Evolutionary conservation across 35 echinoderm and acorn worm species (phyloP), one percentile per base, ranked within the genome.

Genomic region (Apostichopus californicus): DNA sequence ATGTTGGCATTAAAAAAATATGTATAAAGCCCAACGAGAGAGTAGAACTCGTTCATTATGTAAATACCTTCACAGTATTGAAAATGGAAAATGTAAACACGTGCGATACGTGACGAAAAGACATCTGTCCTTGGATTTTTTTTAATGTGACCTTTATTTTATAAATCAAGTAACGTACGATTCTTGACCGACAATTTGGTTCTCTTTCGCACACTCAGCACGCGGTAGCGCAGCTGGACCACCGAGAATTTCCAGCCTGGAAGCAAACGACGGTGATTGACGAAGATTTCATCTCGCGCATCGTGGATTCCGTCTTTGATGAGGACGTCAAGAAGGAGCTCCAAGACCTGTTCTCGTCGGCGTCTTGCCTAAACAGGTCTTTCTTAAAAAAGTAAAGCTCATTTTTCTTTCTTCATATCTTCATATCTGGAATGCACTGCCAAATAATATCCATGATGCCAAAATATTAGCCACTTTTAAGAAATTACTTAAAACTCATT

Each of bases 321-420:
- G 92, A 77, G 13, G 88, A 92, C 11, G 87, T 95, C 61, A 91
- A 83, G 63, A 83, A 70, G 59, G 79, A 90, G 59, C 73, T 95
- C 18, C 80, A 93, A 73, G 83, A 79, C 13, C 54, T 79, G 21
- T 95, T 99, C 73, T 94, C 93, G n/a, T 99, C 97, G 10, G 80
- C 91, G 12, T 93, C 93, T 14, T 99, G 95, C 80, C 82, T 96
- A 8, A 98, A 98, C 73, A 91, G 93, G 1, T 98, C 97, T 54
- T 96, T 98, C 75, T 90, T 98, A 11, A 91, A 90, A 82, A 90
- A 57, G 97, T 98, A 89, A 94, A 94, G 21, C 56, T 46, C 71
- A 6, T 11, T 81, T 71, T 65, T 72, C 64, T 18, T 53, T 93
- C 73, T 88, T 34, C 57, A 46, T 46, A 46, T 46, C 34, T 46